Base-by-base conservation (phyloP, 2,888 invertebrate species). In the Rhorus exstirpatorius region DNA sequence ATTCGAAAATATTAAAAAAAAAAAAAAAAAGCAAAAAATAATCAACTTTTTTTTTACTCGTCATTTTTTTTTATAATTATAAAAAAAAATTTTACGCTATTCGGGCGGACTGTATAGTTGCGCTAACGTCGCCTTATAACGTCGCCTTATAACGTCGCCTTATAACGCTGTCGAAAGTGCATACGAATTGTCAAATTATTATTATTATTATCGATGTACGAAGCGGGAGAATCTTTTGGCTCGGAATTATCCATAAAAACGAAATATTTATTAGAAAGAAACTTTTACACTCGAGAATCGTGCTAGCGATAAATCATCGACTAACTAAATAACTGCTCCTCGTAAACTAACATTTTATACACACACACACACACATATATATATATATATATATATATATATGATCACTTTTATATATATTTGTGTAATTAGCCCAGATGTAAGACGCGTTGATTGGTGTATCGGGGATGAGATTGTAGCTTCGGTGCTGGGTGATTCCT, bases 1-100 rank as follows among this genome's bases (percentile, higher is more conserved):
- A 86, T 86, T 88, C 70, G 83, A 84, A 85, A 53, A 67, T 8
- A 19, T 68, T 68, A 76, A 71, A 21, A 60, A 51, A 74, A 44
- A 41, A 17, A 51, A 53, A 67, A 24, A 72, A 58, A 65, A 19
- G 63, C 70, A 46, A 58, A 31, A 44, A 68, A 46, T 49, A 61
- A 61, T 24, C 26, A 63, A 26, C 41, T 70, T 61, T 68, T 55
- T 70, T 77, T 46, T n/a, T 77, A 65, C 38, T 71, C 46, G 31
- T 76, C 31, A 58, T 21, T 65, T 71, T 76, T 44, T 76, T 87
- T 87, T 35, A 83, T 81, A 83, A 26, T 63, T 21, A 3, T 77
- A 72, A 68, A 38, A 44, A 26, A 44, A 61, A 31, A 31, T 3
- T 31, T 3, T 3, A 31, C 31, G 31, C 31, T 31, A 31, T 31